These are phyloP conservation scores for Cynoglossus semilaevis DNA, from an alignment of 2,113 vertebrate genomes.

Conservation along the genomic window DNA sequence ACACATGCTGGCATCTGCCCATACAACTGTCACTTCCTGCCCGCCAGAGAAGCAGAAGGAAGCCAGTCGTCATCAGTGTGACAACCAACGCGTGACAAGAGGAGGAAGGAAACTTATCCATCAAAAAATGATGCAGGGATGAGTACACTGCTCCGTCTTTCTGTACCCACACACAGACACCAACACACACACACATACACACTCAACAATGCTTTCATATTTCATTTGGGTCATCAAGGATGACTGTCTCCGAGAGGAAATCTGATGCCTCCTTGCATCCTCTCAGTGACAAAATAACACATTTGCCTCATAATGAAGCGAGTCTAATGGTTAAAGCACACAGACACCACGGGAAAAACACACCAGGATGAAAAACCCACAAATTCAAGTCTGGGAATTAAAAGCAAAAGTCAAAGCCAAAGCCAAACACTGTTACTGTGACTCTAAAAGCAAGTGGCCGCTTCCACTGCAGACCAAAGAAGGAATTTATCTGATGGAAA, in stretches of 20 bases:
- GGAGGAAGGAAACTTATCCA: slow-evolving; percentile 62
- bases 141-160: slow-evolving; percentile 33
- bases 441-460: slow-evolving; percentile 19
- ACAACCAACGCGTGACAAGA: slow-evolving; percentile 54
- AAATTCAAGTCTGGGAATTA: slow-evolving; percentile 46
- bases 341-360: slow-evolving; percentile 30
- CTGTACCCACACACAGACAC: slow-evolving; percentile 8
- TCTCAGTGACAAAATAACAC: slow-evolving; percentile 44
- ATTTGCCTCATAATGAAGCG: slow-evolving; percentile 54
- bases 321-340: slow-evolving; percentile 36
- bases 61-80: slow-evolving; percentile 64
- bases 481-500: slow-evolving; percentile 9
- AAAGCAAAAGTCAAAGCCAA: slow-evolving; percentile 3
- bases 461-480: slow-evolving; percentile 8
- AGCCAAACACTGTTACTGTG: slow-evolving; percentile 25
- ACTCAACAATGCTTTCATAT: slow-evolving; percentile 49
- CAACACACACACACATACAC: slow-evolving; percentile 18
- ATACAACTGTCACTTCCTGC: slow-evolving; percentile 46
- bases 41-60: slow-evolving; percentile 62
- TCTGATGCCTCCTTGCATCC: slow-evolving; percentile 36
- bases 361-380: slow-evolving; percentile 15
- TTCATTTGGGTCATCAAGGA: slow-evolving; percentile 61
- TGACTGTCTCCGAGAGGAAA: slow-evolving; percentile 51
- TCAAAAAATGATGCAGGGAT: slow-evolving; percentile 59
- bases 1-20: slow-evolving; percentile 44